Evolutionary conservation across 2,113 vertebrate genomes (phyloP).

Genomic region (Istiophorus platypterus): DNA sequence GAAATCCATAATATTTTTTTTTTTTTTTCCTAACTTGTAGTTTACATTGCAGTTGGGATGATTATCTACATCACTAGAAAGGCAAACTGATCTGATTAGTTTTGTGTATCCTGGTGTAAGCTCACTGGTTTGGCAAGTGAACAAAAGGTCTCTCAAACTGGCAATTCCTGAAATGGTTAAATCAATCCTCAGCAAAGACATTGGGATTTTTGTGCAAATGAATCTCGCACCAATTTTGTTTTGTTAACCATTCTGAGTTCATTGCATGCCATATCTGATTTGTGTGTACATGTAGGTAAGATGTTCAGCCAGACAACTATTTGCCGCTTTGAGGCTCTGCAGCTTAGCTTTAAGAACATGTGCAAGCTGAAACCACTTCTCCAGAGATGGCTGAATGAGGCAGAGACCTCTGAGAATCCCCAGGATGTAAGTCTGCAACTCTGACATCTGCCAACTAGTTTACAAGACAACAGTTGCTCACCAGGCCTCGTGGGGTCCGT

Average conservation of each 20-base stretch:
- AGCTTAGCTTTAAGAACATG: slow-evolving; percentile 90
- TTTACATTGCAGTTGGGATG: no score
- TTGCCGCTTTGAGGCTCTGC: slow-evolving; percentile 88
- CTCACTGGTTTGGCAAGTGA: not conserved
- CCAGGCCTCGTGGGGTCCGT: not conserved
- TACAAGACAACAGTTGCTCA: slow-evolving; percentile 57
- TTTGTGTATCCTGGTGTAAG: not conserved
- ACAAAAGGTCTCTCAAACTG: not conserved
- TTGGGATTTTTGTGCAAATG: not conserved
- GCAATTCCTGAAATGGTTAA: not conserved
- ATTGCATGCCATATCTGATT: not conserved
- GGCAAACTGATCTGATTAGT: not conserved
- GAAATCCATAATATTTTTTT: not conserved
- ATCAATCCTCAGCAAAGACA: no score
- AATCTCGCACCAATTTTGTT: no score
- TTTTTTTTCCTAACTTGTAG: not conserved
- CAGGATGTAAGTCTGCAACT: slow-evolving; percentile 79
- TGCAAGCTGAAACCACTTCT: slow-evolving; percentile 89
- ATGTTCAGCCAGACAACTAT: slow-evolving; percentile 91
- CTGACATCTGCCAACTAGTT: slow-evolving; percentile 56
- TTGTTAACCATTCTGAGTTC: not conserved
- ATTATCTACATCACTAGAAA: not conserved
- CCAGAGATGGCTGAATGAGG: slow-evolving; percentile 86
- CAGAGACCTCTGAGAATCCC: slow-evolving; percentile 84
- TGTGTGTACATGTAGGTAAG: slow-evolving; percentile 75